Evolutionary conservation across 1,140 invertebrate species (phyloP).

Genomic region (Scylla paramamosain): DNA sequence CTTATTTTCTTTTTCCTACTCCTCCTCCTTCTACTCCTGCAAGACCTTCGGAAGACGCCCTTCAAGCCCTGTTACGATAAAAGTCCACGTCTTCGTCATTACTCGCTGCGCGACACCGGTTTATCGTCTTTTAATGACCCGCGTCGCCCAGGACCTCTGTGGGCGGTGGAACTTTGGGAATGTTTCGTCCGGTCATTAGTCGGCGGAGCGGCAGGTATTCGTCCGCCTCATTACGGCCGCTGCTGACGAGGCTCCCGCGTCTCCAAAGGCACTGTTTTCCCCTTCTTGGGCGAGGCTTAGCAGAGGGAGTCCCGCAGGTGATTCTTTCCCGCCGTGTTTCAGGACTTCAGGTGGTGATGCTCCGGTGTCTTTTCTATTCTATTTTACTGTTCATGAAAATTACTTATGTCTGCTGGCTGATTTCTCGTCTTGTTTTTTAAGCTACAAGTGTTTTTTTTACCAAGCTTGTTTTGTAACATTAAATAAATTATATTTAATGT

Average conservation of each 20-base stretch:
- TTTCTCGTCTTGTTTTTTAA: no score
- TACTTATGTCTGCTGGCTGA: no score
- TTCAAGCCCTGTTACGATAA: neutral
- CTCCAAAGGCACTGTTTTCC: no score
- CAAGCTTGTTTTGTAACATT: no score
- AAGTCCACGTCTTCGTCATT: slow-evolving; percentile 33
- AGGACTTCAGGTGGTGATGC: no score
- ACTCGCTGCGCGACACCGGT: slow-evolving; percentile 34
- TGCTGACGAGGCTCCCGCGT: neutral
- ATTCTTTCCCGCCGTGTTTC: no score
- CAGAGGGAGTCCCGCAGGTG: no score
- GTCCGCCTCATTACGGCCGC: slow-evolving; percentile 7
- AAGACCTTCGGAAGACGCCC: neutral
- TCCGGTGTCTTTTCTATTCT: no score
- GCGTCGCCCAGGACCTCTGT: neutral
- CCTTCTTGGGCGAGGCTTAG: no score
- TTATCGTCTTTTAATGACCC: slow-evolving; percentile 51
- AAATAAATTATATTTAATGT: no score
- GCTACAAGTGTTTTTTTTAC: no score
- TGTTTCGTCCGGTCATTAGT: slow-evolving; percentile 47
- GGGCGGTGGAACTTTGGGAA: slow-evolving; percentile 42
- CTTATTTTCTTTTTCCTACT: neutral
- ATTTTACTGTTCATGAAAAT: no score
- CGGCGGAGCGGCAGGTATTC: neutral
- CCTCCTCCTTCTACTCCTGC: neutral